These are phyloP conservation scores for Apis dorsata DNA, from an alignment of 1,140 invertebrate genomes.

Conservation along the genomic window DNA sequence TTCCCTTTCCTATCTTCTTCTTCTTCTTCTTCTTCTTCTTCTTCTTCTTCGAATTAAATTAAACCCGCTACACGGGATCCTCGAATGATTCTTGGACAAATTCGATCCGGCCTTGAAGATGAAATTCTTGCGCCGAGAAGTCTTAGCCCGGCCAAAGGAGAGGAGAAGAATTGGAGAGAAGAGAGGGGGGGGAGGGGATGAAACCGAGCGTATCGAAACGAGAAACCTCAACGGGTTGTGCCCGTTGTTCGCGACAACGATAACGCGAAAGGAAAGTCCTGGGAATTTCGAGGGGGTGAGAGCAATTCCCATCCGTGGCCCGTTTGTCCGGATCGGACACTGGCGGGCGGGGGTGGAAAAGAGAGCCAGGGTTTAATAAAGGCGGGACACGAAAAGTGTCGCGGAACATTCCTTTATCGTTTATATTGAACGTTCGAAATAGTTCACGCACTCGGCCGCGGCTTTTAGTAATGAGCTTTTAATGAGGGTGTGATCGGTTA, in stretches of 20 bases:
- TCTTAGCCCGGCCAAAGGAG: background rate
- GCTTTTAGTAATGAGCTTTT: conserved; percentile 55
- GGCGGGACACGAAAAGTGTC: conserved; percentile 37
- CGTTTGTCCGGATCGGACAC: conserved; percentile 25
- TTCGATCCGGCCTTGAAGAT: conserved; percentile 27
- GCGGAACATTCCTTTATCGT: conserved; percentile 58
- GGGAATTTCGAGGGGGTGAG: conserved; percentile 42
- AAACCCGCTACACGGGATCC: background rate
- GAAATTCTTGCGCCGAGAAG: conserved; percentile 24
- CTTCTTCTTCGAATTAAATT: background rate
- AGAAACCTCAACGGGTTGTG: conserved; percentile 27
- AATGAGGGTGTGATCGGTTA: conserved; percentile 60
- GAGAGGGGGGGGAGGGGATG: background rate
- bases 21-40: background rate
- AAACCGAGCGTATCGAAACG: background rate
- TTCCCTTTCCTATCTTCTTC: background rate
- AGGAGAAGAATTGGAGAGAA: background rate
- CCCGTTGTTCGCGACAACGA: conserved; percentile 18
- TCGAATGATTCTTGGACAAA: conserved; percentile 16
- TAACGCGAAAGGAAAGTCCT: conserved; percentile 26
- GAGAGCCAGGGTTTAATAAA: conserved; percentile 52
- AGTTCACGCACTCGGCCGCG: conserved; percentile 53
- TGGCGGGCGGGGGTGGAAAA: background rate
- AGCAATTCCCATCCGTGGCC: conserved; percentile 29
- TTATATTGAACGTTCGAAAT: conserved; percentile 59